A percentile compares a stretch with the other conserved stretches of the same genome.
Conservation (phyloP, 1,140 invertebrate genomes). For the Drosophila azteca region DNA sequence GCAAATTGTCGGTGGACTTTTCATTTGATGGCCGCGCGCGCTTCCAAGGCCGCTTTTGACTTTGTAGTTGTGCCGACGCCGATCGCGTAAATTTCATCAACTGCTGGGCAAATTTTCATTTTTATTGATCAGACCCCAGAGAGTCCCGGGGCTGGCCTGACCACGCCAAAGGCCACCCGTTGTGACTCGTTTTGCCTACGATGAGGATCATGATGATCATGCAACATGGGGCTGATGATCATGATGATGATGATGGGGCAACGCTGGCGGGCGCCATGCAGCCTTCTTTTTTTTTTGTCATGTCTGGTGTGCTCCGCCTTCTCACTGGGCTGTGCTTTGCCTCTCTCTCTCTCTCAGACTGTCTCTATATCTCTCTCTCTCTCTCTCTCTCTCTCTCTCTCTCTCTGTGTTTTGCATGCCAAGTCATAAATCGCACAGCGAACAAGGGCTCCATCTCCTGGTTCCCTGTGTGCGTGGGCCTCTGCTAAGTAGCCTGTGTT, state of each 20-base stretch:
- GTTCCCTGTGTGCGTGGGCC: constrained; percentile 47
- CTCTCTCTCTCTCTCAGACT: constrained; percentile 1
- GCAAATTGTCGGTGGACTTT: constrained; percentile 69
- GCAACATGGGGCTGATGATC: constrained; percentile 7
- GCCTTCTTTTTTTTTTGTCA: constrained; percentile 34
- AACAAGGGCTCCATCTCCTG: constrained; percentile 58
- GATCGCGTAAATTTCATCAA: constrained; percentile 82
- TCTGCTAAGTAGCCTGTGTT: constrained; percentile 81
- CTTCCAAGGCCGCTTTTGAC: constrained; percentile 33
- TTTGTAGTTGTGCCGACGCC: constrained; percentile 73
- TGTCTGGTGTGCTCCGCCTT: constrained; percentile 29
- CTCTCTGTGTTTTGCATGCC: constrained; percentile 62
- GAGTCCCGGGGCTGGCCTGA: constrained; percentile 12
- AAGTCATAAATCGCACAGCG: constrained; percentile 74
- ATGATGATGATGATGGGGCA: constrained; percentile 17
- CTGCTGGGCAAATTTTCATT: constrained; percentile 76
- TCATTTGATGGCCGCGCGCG: constrained; percentile 40
- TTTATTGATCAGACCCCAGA: constrained; percentile 47
- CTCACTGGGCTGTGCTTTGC: constrained; percentile 4
- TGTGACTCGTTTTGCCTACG: constrained; percentile 21
- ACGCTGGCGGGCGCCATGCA: constrained; percentile 74
- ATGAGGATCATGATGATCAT: constrained; percentile 5
- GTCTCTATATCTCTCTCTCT: constrained; percentile 17
- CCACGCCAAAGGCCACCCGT: constrained; percentile 45
- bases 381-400: constrained; percentile 7